phyloP scores from a whole-genome alignment of 2,113 vertebrate genomes.

The Toxotes chatareus region DNA sequence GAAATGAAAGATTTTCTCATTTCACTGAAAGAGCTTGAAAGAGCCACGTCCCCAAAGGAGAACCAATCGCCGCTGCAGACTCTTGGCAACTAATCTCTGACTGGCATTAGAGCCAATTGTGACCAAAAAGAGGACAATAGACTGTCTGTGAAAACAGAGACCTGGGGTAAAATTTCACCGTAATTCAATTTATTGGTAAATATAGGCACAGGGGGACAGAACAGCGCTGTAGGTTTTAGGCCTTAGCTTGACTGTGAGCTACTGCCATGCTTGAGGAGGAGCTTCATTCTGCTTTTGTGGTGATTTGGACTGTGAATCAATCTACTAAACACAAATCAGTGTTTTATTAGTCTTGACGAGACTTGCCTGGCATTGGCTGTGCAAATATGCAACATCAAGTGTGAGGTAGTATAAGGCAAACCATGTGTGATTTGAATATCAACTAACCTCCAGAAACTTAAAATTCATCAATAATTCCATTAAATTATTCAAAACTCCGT shows the following conservation, averaged over 20 bases:
- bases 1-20: slow-evolving; percentile 62
- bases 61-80: slow-evolving; percentile 48
- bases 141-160: slow-evolving; percentile 45
- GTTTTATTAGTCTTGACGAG: slow-evolving; percentile 19
- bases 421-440: slow-evolving; percentile 32
- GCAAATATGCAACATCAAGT: not conserved
- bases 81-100: slow-evolving; percentile 53
- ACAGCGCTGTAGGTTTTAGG: not conserved
- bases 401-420: not conserved
- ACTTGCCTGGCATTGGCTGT: not conserved
- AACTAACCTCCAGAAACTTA: slow-evolving; percentile 44
- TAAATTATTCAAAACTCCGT: slow-evolving; percentile 71
- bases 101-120: slow-evolving; percentile 45
- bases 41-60: slow-evolving; percentile 48
- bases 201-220: not conserved
- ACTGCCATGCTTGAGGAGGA: slow-evolving; percentile 14
- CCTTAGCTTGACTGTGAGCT: not conserved
- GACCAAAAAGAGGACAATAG: slow-evolving; percentile 48
- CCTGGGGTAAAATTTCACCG: slow-evolving; percentile 1
- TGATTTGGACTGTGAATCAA: slow-evolving; percentile 30
- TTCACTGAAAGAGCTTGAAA: slow-evolving; percentile 55
- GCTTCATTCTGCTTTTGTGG: slow-evolving; percentile 12
- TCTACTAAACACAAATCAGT: slow-evolving; percentile 28
- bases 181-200: slow-evolving; percentile 48
- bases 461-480: slow-evolving; percentile 58